phyloP scores from a whole-genome alignment of 2,113 vertebrate species.

The Climacteris rufus region DNA sequence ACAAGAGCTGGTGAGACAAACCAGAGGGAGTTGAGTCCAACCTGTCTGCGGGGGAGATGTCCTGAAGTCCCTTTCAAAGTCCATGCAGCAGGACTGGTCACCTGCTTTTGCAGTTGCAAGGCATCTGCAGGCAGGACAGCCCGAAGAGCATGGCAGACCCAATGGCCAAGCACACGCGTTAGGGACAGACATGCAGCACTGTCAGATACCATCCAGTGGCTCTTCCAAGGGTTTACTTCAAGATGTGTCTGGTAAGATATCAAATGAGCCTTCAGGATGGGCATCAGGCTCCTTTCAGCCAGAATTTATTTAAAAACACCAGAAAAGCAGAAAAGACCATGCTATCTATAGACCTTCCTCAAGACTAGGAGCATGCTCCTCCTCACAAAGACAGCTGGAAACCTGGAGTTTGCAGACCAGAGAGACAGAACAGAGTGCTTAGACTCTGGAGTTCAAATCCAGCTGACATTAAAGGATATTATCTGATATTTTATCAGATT shows the following conservation, averaged over 20 bases:
- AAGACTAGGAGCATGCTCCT: background rate
- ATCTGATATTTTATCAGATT: background rate
- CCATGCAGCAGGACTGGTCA: background rate
- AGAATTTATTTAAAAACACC: background rate
- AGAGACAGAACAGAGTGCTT: background rate
- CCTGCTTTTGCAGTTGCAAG: background rate
- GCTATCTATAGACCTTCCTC: background rate
- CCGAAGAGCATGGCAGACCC: background rate
- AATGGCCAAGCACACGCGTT: accelerated
- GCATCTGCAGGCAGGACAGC: background rate
- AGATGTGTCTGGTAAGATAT: background rate
- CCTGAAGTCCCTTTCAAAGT: background rate
- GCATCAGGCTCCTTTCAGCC: background rate
- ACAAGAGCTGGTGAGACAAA: background rate
- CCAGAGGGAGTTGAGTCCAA: background rate
- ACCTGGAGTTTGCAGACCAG: background rate
- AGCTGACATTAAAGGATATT: background rate
- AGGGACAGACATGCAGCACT: background rate
- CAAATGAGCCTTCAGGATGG: background rate
- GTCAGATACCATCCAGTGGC: background rate
- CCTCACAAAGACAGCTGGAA: background rate
- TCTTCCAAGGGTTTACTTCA: background rate
- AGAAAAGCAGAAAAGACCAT: background rate
- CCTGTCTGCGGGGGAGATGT: background rate
- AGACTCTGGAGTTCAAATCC: background rate